Conservation (phyloP, 2,797 vertebrate species). For the Aeoliscus strigatus region DNA sequence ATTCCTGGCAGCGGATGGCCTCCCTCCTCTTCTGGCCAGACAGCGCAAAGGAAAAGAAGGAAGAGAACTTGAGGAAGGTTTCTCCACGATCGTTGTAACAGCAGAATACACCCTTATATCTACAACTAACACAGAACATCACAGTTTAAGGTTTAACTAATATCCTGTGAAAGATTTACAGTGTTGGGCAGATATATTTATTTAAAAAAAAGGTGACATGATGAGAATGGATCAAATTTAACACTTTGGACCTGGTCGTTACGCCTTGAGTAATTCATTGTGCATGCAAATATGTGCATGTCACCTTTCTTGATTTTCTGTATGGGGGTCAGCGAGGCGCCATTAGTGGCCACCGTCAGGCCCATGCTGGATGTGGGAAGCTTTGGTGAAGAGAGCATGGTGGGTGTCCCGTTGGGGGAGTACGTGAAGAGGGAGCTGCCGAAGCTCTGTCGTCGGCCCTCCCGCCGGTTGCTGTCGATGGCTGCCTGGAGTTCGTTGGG, state of each 20-base stretch:
- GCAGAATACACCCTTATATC: too few relatives aligned
- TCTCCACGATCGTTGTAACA: too few relatives aligned
- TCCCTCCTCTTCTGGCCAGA: constrained; percentile 81
- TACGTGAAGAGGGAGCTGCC: constrained; percentile 91
- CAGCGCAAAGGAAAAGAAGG: constrained; percentile 16
- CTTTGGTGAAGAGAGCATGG: constrained; percentile 89
- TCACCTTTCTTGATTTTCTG: constrained; percentile 96
- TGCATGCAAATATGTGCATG: neutral
- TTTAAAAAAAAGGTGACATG: too few relatives aligned
- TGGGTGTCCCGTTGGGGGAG: constrained; percentile 85
- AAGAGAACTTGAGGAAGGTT: constrained; percentile 1
- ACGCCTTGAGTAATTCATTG: too few relatives aligned
- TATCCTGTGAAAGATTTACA: too few relatives aligned
- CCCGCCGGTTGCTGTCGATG: constrained; percentile 94
- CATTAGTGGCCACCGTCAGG: constrained; percentile 80
- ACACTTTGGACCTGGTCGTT: too few relatives aligned
- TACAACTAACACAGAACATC: too few relatives aligned
- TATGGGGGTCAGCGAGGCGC: constrained; percentile 74
- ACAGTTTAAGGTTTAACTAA: too few relatives aligned
- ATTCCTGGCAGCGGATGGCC: constrained; percentile 66
- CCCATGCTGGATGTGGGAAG: constrained; percentile 77
- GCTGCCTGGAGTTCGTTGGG: constrained; percentile 95
- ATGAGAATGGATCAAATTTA: too few relatives aligned
- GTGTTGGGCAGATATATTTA: too few relatives aligned
- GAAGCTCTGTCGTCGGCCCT: constrained; percentile 91